A percentile compares a stretch with the other conserved stretches of the same genome.
phyloP scores from a whole-genome alignment of 2,113 vertebrate species.

The Pampusana beccarii region DNA sequence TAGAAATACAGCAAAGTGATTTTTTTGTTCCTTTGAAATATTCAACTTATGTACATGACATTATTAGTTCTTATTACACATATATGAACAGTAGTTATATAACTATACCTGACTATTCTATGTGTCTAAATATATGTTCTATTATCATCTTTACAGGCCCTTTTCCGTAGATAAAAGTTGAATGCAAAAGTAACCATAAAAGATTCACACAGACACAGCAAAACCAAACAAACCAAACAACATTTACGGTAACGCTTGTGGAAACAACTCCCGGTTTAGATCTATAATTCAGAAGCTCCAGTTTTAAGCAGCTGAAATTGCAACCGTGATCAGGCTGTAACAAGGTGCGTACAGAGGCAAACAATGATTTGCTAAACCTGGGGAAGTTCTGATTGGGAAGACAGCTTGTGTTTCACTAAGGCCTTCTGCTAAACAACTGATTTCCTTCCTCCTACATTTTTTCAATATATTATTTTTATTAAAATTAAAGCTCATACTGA shows the following conservation, averaged over 20 bases:
- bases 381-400: background rate
- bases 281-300: background rate
- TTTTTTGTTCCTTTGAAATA: background rate
- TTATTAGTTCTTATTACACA: background rate
- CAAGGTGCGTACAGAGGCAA: background rate
- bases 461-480: background rate
- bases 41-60: background rate
- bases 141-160: background rate
- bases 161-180: background rate
- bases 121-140: background rate
- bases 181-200: background rate
- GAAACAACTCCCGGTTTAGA: background rate
- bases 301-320: background rate
- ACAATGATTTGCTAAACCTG: background rate
- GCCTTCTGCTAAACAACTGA: background rate
- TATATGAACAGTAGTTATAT: background rate
- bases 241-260: background rate
- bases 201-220: background rate
- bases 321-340: accelerated
- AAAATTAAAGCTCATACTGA: background rate
- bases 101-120: background rate
- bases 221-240: background rate
- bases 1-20: background rate
- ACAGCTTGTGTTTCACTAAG: background rate
- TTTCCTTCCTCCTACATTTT: background rate